A percentile compares a stretch with the other conserved stretches of the same genome.
phyloP scores from a whole-genome alignment of 2,888 invertebrate species.

The Philereme vetulata region DNA sequence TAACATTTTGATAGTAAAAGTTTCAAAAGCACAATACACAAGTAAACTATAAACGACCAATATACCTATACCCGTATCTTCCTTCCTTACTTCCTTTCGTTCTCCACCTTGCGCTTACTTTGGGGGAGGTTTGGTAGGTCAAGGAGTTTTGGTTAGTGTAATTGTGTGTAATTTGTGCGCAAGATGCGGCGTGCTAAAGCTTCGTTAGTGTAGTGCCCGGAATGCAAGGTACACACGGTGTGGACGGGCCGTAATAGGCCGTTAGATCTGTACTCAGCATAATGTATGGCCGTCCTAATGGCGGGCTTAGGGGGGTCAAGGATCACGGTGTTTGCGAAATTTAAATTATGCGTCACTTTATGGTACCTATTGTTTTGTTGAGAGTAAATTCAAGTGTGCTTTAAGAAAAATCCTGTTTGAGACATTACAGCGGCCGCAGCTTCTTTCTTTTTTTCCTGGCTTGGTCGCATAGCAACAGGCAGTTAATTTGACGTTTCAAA shows the following conservation, averaged over 20 bases:
- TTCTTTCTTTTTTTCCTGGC: no score
- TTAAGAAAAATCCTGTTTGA: no score
- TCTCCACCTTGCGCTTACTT: slow-evolving; percentile 27
- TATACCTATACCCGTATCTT: slow-evolving; percentile 50
- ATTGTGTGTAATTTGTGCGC: slow-evolving; percentile 63
- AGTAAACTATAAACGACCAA: slow-evolving; percentile 58
- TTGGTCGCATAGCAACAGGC: no score
- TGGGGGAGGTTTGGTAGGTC: slow-evolving; percentile 37
- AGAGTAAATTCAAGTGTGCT: no score
- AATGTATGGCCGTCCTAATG: slow-evolving; percentile 35
- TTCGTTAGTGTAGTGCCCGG: slow-evolving; percentile 53
- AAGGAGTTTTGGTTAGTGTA: slow-evolving; percentile 39
- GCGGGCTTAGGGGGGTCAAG: slow-evolving; percentile 27
- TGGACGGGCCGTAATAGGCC: slow-evolving; percentile 29
- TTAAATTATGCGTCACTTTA: slow-evolving; percentile 21
- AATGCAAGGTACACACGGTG: slow-evolving; percentile 25
- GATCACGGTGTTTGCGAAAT: slow-evolving; percentile 24
- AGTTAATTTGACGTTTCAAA: no score
- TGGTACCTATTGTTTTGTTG: no score
- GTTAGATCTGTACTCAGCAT: slow-evolving; percentile 27
- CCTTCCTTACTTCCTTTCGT: slow-evolving; percentile 34
- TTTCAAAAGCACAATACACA: slow-evolving; percentile 62
- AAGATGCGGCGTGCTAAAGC: slow-evolving; percentile 56
- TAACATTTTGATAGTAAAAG: slow-evolving; percentile 50
- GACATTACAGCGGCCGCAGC: no score